Percentiles rank a stretch among this genome's conserved stretches.
phyloP scores from a whole-genome alignment of 2,888 invertebrate genomes.

The Microctonus hyperodae region DNA sequence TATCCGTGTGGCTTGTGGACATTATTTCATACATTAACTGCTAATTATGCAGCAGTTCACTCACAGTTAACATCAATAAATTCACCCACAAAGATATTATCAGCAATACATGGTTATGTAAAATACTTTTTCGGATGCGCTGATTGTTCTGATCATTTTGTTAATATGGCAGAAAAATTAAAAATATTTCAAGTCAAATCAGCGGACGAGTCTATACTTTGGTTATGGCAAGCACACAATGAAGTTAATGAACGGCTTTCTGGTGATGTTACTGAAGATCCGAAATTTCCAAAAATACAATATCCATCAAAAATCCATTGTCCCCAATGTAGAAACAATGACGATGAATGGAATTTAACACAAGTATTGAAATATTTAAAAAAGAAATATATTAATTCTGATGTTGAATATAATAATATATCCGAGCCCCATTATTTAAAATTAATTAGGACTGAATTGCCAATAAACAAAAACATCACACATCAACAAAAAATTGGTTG shows the following conservation, averaged over 20 bases:
- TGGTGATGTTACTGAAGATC: conserved; percentile 90
- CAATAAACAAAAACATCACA: conserved; percentile 39
- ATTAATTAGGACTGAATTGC: conserved; percentile 40
- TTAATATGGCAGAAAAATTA: conserved; percentile 79
- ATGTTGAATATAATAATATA: conserved; percentile 42
- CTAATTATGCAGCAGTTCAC: conserved; percentile 64
- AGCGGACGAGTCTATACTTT: conserved; percentile 81
- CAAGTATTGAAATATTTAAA: conserved; percentile 72
- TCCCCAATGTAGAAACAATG: conserved; percentile 69
- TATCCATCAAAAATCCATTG: conserved; percentile 81
- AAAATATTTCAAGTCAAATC: conserved; percentile 74
- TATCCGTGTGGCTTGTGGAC: conserved; percentile 97
- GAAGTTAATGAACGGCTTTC: conserved; percentile 87
- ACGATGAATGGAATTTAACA: conserved; percentile 70
- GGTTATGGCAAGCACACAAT: conserved; percentile 96
- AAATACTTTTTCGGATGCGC: conserved; percentile 93
- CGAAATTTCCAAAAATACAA: conserved; percentile 85
- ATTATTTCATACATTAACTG: conserved; percentile 90
- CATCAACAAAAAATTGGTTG: conserved; percentile 55
- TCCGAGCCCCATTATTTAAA: not conserved
- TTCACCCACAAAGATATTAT: conserved; percentile 74
- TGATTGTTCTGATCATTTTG: conserved; percentile 90
- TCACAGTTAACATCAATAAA: conserved; percentile 49
- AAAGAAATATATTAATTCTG: conserved; percentile 63
- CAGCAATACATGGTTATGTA: conserved; percentile 87